Conservation (phyloP, 2,113 vertebrate species). For the Vulpes lagopus region DNA sequence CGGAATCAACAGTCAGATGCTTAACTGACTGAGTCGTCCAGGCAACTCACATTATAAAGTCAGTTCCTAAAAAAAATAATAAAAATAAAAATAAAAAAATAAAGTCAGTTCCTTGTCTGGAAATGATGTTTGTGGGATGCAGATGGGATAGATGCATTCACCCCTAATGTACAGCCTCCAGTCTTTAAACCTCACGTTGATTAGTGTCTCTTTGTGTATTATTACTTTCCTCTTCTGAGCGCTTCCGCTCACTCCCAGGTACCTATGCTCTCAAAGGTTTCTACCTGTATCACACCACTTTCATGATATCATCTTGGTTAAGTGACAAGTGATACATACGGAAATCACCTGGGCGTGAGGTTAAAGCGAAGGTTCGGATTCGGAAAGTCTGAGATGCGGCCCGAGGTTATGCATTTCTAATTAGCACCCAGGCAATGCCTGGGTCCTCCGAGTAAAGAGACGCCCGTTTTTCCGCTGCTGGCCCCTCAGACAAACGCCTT, state of each 20-base stretch:
- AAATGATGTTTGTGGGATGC: neutral
- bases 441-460: neutral
- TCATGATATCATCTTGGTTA: neutral
- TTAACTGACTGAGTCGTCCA: neutral
- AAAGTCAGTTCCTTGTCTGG: neutral
- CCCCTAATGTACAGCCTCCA: neutral
- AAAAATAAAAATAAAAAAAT: neutral
- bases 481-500: neutral
- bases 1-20: neutral
- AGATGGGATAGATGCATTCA: neutral
- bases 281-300: neutral
- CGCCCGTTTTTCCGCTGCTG: neutral
- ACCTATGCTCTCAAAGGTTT: neutral
- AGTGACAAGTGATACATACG: neutral
- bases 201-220: neutral
- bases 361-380: constrained; percentile 13
- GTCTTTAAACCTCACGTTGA: neutral
- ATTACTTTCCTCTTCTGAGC: neutral
- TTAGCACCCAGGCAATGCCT: neutral
- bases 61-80: neutral
- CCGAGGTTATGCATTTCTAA: neutral
- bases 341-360: neutral
- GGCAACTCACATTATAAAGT: neutral
- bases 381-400: neutral
- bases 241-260: neutral